A percentile compares a stretch with the other conserved stretches of the same genome.
Conservation (phyloP, 2,113 vertebrate species). For the Boulengeromyrus knoepffleri region DNA sequence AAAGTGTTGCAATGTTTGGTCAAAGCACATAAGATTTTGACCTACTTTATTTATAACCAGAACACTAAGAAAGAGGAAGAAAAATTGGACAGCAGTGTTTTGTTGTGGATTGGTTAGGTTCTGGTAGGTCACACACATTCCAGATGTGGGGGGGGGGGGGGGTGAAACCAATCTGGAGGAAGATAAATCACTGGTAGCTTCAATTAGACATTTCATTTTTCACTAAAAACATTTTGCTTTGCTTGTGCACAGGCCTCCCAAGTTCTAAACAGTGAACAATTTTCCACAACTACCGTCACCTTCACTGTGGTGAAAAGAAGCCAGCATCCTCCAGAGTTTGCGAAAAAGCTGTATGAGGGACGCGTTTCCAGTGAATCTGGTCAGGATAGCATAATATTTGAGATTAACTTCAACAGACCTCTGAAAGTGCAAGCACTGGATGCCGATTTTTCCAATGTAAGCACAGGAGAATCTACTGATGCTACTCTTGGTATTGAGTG, state of each 20-base stretch:
- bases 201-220: background rate
- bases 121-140: background rate
- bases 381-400: conserved; percentile 47
- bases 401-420: conserved; percentile 41
- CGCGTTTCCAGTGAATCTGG: conserved; percentile 25
- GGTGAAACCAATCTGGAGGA: background rate
- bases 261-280: conserved; percentile 46
- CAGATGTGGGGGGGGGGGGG: no score
- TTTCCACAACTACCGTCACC: conserved; percentile 50
- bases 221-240: background rate
- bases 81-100: background rate
- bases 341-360: conserved; percentile 43
- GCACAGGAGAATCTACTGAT: background rate
- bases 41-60: background rate
- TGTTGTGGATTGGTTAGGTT: background rate
- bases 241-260: conserved; percentile 62
- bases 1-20: conserved; percentile 30
- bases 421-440: conserved; percentile 52
- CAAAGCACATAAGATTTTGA: background rate
- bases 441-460: conserved; percentile 48
- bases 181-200: background rate
- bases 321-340: conserved; percentile 50
- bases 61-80: background rate
- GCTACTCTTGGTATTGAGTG: background rate
- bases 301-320: conserved; percentile 55